Conservation (phyloP, 2,797 vertebrate genomes). For the Glyptemys insculpta region DNA sequence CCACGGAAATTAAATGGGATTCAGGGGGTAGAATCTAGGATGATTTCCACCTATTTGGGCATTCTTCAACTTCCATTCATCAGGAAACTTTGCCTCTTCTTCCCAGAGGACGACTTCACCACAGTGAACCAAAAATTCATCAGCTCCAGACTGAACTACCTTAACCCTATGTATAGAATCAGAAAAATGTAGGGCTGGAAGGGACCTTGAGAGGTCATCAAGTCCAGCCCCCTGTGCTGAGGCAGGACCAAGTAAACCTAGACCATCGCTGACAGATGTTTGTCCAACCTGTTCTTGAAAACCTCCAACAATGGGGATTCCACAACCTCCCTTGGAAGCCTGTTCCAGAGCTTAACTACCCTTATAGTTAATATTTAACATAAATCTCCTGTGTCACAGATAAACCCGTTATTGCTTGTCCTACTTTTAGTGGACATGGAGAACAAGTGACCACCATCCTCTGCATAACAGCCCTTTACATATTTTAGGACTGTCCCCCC, state of each 20-base stretch:
- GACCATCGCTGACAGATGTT: neutral
- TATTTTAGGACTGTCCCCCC: neutral
- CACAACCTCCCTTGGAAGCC: neutral
- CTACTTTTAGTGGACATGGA: neutral
- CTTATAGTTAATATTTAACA: neutral
- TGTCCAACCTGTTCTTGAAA: neutral
- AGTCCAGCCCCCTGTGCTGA: neutral
- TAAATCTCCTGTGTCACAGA: neutral
- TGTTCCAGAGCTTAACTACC: neutral
- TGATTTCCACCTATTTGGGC: neutral
- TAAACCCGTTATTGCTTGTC: neutral
- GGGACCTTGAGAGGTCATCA: neutral
- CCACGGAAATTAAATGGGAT: neutral
- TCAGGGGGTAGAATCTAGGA: accelerated
- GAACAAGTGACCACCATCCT: neutral
- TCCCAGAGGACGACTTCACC: neutral
- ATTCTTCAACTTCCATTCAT: neutral
- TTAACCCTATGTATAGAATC: neutral
- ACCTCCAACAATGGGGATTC: neutral
- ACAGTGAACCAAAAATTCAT: neutral
- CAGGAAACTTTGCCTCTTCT: neutral
- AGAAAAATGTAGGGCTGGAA: neutral
- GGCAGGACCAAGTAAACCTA: neutral
- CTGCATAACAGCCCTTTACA: neutral
- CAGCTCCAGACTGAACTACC: neutral